Evolutionary conservation across 2,888 invertebrate species (phyloP).

Genomic region (Papilio elwesi): DNA sequence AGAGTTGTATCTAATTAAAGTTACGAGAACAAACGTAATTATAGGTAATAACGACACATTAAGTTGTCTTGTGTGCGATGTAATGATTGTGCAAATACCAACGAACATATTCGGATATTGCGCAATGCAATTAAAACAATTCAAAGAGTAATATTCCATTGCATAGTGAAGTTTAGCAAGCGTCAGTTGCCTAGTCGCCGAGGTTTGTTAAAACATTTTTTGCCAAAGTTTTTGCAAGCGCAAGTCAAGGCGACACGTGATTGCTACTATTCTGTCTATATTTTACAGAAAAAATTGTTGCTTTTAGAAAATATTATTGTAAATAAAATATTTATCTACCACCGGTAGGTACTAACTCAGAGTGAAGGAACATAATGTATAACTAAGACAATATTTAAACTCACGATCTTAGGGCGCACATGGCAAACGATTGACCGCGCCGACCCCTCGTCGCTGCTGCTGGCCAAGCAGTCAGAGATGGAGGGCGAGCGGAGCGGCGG

Average conservation of each 20-base stretch:
- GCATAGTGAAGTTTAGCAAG: constrained; percentile 7
- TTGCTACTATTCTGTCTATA: not conserved
- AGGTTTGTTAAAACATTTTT: constrained; percentile 13
- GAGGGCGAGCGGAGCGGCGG: constrained; percentile 73
- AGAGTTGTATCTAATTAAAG: not conserved
- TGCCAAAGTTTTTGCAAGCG: constrained; percentile 8
- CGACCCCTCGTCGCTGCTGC: constrained; percentile 77
- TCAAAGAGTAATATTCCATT: not conserved
- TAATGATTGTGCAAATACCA: constrained; percentile 11
- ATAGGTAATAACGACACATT: not conserved
- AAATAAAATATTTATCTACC: not conserved
- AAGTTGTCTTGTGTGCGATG: not conserved
- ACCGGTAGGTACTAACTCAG: not conserved
- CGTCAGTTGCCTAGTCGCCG: not conserved
- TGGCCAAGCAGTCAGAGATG: constrained; percentile 78
- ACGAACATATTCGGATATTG: constrained; percentile 9
- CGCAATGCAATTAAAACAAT: constrained; percentile 1
- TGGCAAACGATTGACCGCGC: constrained; percentile 77
- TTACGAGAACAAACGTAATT: not conserved
- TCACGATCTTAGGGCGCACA: constrained; percentile 77
- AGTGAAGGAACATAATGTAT: too few relatives aligned
- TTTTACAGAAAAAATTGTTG: not conserved
- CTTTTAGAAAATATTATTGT: not conserved
- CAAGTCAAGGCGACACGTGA: not conserved
- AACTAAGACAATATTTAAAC: constrained; percentile 50